Base-by-base conservation (phyloP, 1,140 invertebrate genomes). In the Muscidifurax raptorellus region DNA sequence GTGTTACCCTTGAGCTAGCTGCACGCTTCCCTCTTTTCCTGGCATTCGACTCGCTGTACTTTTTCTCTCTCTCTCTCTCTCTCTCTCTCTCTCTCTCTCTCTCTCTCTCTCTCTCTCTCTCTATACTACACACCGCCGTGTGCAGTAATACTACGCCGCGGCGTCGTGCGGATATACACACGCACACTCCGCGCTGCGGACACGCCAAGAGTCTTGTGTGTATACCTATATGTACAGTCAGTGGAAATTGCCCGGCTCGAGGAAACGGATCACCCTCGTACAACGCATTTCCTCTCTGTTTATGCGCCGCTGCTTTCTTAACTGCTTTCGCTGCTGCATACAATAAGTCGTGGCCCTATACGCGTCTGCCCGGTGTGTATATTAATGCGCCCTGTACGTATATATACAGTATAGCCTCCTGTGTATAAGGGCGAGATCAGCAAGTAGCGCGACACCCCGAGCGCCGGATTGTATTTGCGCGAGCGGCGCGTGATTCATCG, bases 1-100 rank as follows among this genome's bases (percentile, higher is more conserved):
- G 74, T 76, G 74, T 76, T 76, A 76, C 74, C 74, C 74, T 76
- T 76, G 74, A 76, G 71, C 74, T n/a, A 47, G n/a, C 27, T 30
- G 69, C 69, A 27, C 10, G 13, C 27, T 12, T n/a, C 71, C 25
- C 66, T 69, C 66, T 59, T 59, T 59, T 59, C 52, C 52, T 59
- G 52, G 52, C 52, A 59, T 59, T 59, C 52, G 52, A 59, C 52
- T 59, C 52, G 52, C 67, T 69, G 27, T 28, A 30, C 27, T 9
- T 74, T 74, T 25, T 74, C 18, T 74, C 32, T 32, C 71, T 40
- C 32, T 74, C 18, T 40, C 15, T 40, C 32, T 74, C 32, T 1
- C 28, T 13, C 69, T 32, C 32, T 32, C 32, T 32, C 32, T 32
- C 32, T 32, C 32, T 32, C 32, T 32, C 32, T 32, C 32, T 32